Conservation (phyloP, 2,888 invertebrate genomes). For the Limnephilus rhombicus region DNA sequence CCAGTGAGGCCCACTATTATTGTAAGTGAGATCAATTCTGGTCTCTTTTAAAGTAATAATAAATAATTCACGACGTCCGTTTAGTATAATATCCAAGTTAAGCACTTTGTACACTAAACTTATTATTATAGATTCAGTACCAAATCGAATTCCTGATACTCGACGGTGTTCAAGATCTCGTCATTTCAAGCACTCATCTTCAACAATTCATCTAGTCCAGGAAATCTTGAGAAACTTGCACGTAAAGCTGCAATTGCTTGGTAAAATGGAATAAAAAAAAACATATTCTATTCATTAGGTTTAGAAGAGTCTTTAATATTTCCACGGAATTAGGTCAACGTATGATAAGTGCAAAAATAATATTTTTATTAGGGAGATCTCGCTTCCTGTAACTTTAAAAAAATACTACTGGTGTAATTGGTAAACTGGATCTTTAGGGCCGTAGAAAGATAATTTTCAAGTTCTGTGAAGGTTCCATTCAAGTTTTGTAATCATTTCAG, state of each 20-base stretch:
- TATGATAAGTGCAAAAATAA: background rate
- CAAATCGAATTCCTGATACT: background rate
- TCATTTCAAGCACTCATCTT: background rate
- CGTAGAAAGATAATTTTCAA: no score
- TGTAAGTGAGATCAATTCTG: no score
- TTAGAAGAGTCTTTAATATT: background rate
- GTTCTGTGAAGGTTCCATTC: no score
- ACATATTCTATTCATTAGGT: background rate
- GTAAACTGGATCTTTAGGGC: no score
- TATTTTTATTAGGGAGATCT: no score
- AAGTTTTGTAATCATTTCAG: no score
- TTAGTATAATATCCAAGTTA: no score
- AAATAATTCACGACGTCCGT: no score
- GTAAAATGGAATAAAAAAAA: background rate
- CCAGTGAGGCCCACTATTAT: no score
- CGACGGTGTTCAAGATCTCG: background rate
- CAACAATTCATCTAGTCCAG: background rate
- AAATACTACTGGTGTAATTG: no score
- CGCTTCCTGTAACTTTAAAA: no score
- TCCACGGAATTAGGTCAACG: background rate
- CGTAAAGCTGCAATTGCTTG: background rate
- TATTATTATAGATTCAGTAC: background rate
- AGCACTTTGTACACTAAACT: background rate
- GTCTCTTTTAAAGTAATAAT: no score
- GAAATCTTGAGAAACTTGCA: background rate